Conservation (phyloP, 2,888 invertebrate species). For the Conomelus anceps region DNA sequence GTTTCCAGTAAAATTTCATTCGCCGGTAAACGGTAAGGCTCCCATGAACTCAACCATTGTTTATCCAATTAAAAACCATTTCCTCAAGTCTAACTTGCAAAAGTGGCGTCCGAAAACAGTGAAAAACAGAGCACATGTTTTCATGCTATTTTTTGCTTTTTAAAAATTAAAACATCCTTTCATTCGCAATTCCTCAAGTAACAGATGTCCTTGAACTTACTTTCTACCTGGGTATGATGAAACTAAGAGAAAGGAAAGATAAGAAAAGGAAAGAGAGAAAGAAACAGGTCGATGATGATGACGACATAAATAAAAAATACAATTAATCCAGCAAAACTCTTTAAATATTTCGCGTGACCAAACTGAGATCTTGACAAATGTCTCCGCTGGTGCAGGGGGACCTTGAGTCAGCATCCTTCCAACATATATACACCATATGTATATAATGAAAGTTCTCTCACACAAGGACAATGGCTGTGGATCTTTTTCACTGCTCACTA, state of each 20-base stretch:
- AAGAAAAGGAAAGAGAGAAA: neutral
- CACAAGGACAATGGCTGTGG: neutral
- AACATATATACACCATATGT: neutral
- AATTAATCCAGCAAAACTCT: neutral
- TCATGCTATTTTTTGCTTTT: too few species aligned
- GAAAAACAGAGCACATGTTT: too few species aligned
- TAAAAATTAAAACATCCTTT: too few species aligned
- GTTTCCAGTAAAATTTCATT: too few species aligned
- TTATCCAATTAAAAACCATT: too few species aligned
- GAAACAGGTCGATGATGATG: neutral
- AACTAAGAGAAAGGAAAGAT: neutral
- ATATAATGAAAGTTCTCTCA: neutral
- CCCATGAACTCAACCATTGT: too few species aligned
- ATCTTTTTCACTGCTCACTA: neutral
- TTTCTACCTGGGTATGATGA: too few species aligned
- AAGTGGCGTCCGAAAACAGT: too few species aligned
- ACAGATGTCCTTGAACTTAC: too few species aligned
- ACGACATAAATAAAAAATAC: neutral
- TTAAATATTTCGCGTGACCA: neutral
- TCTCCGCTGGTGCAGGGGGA: neutral
- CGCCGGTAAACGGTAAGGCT: too few species aligned
- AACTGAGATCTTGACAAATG: neutral
- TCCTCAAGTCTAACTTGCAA: too few species aligned
- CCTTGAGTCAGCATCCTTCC: neutral
- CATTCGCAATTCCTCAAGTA: too few species aligned